Evolutionary conservation across 2,888 invertebrate species (phyloP), one percentile per base, ranked within the genome.

Genomic region (Pedicia rivosa): DNA sequence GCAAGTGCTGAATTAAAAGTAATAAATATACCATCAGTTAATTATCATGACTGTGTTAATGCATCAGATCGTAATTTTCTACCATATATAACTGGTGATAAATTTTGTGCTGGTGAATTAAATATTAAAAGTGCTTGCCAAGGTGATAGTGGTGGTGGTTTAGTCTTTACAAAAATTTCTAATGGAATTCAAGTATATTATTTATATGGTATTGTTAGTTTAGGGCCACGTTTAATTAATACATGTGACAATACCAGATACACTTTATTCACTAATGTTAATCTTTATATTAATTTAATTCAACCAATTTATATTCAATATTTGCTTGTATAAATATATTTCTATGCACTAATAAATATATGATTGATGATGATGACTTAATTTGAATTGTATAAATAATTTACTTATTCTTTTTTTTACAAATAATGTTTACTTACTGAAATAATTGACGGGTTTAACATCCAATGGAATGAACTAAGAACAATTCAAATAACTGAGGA

Each of bases 101-200:
- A 57, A 45, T 55, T 57, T 42, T 58, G 58, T 45, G 49, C 53
- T 19, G 44, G 49, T 3, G 47, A 44, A 29, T 34, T 24, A 24
- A 24, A 25, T 5, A 47, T 44, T 19, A 41, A 30, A 7, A 31
- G 40, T 4, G 42, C 48, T 2, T 54, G 54, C 25, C 30, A 43
- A 13, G 52, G 52, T 13, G 51, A 54, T 26, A 52, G 52, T 43
- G 56, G 54, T 10, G 50, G 51, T 2, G 54, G 52, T n/a, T 13
- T 35, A n/a, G 26, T 26, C 1, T 32, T 32, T 7, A 17, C 32
- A 9, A 17, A 20, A 3, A 17, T 35, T 2, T 26, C 15, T 8
- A 20, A 35, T 15, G 35, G n/a, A n/a, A 16, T 26, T 3, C 13
- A 16, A 25, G 15, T 15, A 1, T 25, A 9, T 35, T 35, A 7